phyloP scores from a whole-genome alignment of 2,888 invertebrate species.

The Rugalucina vietnamica region DNA sequence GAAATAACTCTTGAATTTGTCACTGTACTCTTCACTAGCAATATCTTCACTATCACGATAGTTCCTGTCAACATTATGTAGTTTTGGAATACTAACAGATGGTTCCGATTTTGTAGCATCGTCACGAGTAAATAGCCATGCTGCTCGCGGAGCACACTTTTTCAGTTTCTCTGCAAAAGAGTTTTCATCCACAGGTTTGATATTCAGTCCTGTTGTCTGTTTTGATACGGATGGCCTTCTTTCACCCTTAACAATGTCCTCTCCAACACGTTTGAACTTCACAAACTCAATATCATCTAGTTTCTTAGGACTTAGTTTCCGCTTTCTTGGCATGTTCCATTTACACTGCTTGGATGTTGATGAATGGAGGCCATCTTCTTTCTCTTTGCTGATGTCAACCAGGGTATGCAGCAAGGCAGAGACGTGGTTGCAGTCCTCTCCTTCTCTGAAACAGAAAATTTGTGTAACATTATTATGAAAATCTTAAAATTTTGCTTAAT shows the following conservation, averaged over 20 bases:
- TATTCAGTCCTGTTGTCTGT: background rate
- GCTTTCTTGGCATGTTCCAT: constrained; percentile 44
- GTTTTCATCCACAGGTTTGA: background rate
- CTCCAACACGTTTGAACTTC: background rate
- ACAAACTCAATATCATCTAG: background rate
- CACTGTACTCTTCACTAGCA: background rate
- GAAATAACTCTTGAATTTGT: background rate
- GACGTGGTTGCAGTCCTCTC: constrained; percentile 47
- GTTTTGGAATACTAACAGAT: background rate
- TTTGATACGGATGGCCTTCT: background rate
- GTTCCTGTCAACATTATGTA: background rate
- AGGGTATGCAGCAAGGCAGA: constrained; percentile 28
- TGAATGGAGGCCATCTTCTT: constrained; percentile 22
- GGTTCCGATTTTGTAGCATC: background rate
- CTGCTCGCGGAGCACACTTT: background rate
- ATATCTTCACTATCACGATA: background rate
- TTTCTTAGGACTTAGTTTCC: constrained; percentile 36
- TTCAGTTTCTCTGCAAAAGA: background rate
- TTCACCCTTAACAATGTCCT: background rate
- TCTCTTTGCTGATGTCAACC: constrained; percentile 32
- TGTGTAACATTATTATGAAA: too few species aligned
- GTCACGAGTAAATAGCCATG: background rate
- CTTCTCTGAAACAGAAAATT: constrained; percentile 17
- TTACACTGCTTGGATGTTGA: constrained; percentile 44
- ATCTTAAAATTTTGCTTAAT: too few species aligned